Percentiles rank a stretch among this genome's conserved stretches.
Evolutionary conservation across 2,797 vertebrate genomes (phyloP).

Genomic region (Malurus splendens): DNA sequence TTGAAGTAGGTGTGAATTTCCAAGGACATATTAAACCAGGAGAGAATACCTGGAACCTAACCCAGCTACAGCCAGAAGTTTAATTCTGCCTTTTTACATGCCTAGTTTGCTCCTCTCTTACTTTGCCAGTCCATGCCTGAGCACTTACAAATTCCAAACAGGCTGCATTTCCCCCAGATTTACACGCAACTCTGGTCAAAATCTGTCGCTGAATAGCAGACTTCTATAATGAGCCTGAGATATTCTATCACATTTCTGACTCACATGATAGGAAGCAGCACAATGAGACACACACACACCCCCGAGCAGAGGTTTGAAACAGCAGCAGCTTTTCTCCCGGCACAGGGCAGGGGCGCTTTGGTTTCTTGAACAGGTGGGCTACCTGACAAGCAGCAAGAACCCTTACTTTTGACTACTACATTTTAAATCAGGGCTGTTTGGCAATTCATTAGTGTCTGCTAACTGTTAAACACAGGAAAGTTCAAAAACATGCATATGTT

Average conservation of each 20-base stretch:
- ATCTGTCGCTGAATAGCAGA: slow-evolving; percentile 14
- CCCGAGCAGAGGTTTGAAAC: slow-evolving; percentile 41
- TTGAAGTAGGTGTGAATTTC: background rate
- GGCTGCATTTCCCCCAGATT: background rate
- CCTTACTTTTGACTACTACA: slow-evolving; percentile 53
- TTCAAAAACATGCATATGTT: slow-evolving; percentile 72
- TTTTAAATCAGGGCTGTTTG: slow-evolving; percentile 64
- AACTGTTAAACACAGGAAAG: slow-evolving; percentile 69
- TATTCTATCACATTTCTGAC: slow-evolving; percentile 2
- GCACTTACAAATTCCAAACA: background rate
- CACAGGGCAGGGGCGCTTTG: slow-evolving; percentile 63
- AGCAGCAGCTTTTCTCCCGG: slow-evolving; percentile 62
- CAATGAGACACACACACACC: background rate
- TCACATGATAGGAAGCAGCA: background rate
- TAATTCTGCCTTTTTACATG: background rate
- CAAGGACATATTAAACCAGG: background rate
- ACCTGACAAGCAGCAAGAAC: slow-evolving; percentile 68
- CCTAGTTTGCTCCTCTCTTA: background rate
- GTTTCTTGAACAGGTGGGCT: slow-evolving; percentile 66
- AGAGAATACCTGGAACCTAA: background rate
- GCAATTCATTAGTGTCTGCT: slow-evolving; percentile 74
- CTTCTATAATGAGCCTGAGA: slow-evolving; percentile 7
- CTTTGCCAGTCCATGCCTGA: background rate
- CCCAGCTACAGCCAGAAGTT: background rate
- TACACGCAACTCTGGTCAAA: background rate